Conservation (phyloP, 1,140 invertebrate genomes). For the Brevipalpus yothersi region DNA sequence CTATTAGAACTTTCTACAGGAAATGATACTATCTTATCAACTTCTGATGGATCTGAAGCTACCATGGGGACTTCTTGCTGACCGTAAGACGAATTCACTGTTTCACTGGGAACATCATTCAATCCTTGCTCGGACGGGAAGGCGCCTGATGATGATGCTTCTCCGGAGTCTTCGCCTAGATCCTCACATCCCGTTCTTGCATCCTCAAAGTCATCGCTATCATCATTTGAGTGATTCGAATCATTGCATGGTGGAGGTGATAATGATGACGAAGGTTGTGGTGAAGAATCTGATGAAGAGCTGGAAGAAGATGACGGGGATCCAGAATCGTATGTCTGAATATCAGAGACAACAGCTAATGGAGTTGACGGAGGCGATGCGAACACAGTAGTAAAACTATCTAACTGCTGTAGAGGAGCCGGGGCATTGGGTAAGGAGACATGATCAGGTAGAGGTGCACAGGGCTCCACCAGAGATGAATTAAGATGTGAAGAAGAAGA, state of each 20-base stretch:
- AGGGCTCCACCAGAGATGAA: not conserved
- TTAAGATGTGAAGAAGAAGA: not conserved
- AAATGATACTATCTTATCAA: no score
- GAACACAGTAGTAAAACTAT: constrained; percentile 9
- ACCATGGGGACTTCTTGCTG: no score
- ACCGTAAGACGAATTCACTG: no score
- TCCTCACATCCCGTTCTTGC: not conserved
- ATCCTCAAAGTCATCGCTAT: not conserved
- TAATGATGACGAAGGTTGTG: not conserved
- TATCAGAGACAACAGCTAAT: constrained; percentile 1
- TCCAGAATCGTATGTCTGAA: not conserved
- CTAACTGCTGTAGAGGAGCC: constrained; percentile 6
- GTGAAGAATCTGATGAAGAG: constrained; percentile 2
- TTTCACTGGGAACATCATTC: no score
- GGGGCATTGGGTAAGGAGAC: not conserved
- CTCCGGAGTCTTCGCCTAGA: no score
- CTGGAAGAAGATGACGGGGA: not conserved
- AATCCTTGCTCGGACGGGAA: no score
- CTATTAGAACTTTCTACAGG: no score
- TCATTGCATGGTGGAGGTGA: not conserved
- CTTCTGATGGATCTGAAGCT: no score
- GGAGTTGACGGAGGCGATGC: constrained; percentile 3
- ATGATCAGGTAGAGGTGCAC: not conserved
- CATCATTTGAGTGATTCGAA: not conserved
- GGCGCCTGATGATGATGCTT: no score